Conservation (phyloP, 2,888 invertebrate genomes). For the Caenorhabditis angaria region DNA sequence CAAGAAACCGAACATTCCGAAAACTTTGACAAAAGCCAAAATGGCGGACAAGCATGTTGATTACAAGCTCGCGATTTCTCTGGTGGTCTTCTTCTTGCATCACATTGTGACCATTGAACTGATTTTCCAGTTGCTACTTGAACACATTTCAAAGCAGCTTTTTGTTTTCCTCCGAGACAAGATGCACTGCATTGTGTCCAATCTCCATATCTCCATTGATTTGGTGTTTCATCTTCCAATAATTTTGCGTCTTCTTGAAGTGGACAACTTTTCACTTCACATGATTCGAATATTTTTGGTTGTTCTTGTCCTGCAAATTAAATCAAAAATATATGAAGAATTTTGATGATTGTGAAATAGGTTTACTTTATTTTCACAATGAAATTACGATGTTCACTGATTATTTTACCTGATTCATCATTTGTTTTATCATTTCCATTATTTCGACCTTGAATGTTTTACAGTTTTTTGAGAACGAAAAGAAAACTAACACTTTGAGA, state of each 20-base stretch:
- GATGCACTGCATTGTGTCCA: constrained; percentile 87
- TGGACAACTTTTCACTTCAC: constrained; percentile 64
- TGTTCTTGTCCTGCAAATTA: constrained; percentile 56
- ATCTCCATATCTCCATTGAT: constrained; percentile 65
- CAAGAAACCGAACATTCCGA: constrained; percentile 85
- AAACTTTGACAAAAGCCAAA: constrained; percentile 73
- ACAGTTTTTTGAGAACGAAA: too few relatives aligned
- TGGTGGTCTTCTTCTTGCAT: constrained; percentile 87
- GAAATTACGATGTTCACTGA: too few relatives aligned
- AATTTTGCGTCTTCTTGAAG: constrained; percentile 54
- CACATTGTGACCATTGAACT: constrained; percentile 87
- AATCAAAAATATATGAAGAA: too few relatives aligned
- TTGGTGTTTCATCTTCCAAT: constrained; percentile 36
- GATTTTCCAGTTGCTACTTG: constrained; percentile 78
- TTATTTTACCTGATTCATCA: too few relatives aligned
- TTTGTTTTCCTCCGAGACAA: constrained; percentile 81
- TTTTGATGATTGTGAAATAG: too few relatives aligned
- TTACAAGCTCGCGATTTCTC: constrained; percentile 87
- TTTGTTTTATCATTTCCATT: too few relatives aligned
- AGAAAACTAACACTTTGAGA: too few relatives aligned
- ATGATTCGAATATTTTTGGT: constrained; percentile 68
- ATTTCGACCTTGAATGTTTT: too few relatives aligned
- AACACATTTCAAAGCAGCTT: constrained; percentile 61
- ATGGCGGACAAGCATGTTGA: constrained; percentile 91
- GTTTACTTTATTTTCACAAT: too few relatives aligned